These are phyloP conservation scores for Alosa alosa DNA, from an alignment of 2,113 vertebrate species.

Conservation along the genomic window DNA sequence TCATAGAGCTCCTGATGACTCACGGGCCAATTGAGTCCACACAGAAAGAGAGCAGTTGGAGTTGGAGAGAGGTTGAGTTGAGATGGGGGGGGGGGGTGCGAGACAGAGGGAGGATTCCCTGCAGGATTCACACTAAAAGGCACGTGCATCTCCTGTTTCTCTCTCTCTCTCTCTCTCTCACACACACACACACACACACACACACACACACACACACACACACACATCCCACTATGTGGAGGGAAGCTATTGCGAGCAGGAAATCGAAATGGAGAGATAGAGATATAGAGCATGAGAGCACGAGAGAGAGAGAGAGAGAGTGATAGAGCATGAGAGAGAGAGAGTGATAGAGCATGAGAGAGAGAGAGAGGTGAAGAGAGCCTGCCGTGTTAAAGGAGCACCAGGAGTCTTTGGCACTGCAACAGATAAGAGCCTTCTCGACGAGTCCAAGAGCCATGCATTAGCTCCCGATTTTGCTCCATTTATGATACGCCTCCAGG, in stretches of 20 bases:
- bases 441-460: too few species aligned
- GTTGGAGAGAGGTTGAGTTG: not conserved
- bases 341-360: not conserved
- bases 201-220: not conserved
- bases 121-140: not conserved
- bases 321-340: not conserved
- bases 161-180: not conserved
- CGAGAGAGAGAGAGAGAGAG: not conserved
- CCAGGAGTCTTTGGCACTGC: too few species aligned
- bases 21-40: constrained; percentile 10
- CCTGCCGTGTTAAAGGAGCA: too few species aligned
- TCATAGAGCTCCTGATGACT: not conserved
- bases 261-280: not conserved
- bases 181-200: too few species aligned
- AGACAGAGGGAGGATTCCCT: constrained; percentile 5
- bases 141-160: not conserved
- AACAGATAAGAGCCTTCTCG: too few species aligned
- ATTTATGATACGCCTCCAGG: too few species aligned
- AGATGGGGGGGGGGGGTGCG: not conserved
- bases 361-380: not conserved
- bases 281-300: not conserved
- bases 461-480: too few species aligned
- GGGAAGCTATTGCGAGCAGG: not conserved
- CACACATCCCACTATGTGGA: not conserved
- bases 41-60: not conserved